phyloP scores from a whole-genome alignment of 2,888 invertebrate genomes.

The Aethes cnicana region DNA sequence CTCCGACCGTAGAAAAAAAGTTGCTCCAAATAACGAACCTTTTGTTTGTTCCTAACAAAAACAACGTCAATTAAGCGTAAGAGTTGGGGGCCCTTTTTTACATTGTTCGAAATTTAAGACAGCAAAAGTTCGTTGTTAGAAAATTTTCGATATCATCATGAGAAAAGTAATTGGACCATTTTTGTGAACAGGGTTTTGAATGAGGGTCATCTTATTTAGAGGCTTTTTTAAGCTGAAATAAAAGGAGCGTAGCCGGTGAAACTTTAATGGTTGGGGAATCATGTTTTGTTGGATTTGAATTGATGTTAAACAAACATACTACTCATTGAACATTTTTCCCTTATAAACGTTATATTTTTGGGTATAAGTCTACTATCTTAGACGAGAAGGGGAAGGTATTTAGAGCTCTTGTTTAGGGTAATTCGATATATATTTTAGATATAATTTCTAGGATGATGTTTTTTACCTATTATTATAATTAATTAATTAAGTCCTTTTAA shows the following conservation, averaged over 20 bases:
- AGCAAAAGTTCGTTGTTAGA: slow-evolving; percentile 17
- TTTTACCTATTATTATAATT: neutral
- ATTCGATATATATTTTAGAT: too few relatives aligned
- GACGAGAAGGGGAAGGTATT: too few relatives aligned
- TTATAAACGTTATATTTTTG: too few relatives aligned
- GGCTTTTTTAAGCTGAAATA: slow-evolving; percentile 5
- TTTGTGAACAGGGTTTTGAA: slow-evolving; percentile 17
- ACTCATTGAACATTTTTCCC: too few relatives aligned
- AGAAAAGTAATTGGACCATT: slow-evolving; percentile 25
- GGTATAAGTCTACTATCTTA: too few relatives aligned
- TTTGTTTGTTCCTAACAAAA: slow-evolving; percentile 29
- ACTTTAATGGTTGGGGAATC: too few relatives aligned
- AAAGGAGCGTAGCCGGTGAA: slow-evolving; percentile 6
- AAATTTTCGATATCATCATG: slow-evolving; percentile 10
- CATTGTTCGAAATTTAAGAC: slow-evolving; percentile 29
- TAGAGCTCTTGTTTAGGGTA: too few relatives aligned
- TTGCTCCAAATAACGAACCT: slow-evolving; percentile 31
- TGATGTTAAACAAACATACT: too few relatives aligned
- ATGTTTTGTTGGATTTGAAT: too few relatives aligned
- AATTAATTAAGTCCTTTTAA: too few relatives aligned
- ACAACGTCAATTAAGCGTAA: slow-evolving; percentile 31
- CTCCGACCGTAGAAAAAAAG: slow-evolving; percentile 21
- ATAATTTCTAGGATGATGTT: too few relatives aligned
- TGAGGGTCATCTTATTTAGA: slow-evolving; percentile 5
- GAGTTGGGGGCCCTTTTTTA: slow-evolving; percentile 25